Conservation (phyloP, 2,888 invertebrate genomes). For the Pelosia muscerda region DNA sequence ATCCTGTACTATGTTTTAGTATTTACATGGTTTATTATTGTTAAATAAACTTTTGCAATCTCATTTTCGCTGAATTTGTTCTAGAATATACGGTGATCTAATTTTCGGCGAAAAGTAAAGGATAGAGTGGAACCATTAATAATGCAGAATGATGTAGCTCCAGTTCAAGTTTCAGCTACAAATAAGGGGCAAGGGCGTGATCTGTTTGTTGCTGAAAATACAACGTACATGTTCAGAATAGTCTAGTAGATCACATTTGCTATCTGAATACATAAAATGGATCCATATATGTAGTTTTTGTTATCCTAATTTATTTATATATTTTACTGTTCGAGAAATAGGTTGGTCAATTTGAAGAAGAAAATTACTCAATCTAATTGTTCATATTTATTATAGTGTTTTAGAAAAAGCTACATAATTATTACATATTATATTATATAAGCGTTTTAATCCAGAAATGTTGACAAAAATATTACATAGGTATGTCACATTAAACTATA, state of each 20-base stretch:
- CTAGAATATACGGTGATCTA: constrained; percentile 4
- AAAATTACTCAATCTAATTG: too few relatives aligned
- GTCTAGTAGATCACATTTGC: background rate
- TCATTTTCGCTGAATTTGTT: constrained; percentile 16
- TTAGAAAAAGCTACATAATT: too few relatives aligned
- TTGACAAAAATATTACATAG: too few relatives aligned
- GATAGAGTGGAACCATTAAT: constrained; percentile 22
- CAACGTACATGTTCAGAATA: constrained; percentile 5
- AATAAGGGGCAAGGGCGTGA: constrained; percentile 11
- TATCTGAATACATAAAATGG: background rate
- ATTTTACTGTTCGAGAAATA: background rate
- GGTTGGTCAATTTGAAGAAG: background rate
- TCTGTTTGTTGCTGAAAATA: constrained; percentile 12
- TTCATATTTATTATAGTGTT: background rate
- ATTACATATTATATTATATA: too few relatives aligned
- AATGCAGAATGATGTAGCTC: constrained; percentile 22
- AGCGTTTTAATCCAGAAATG: too few relatives aligned
- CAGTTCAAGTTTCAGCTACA: constrained; percentile 13
- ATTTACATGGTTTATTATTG: background rate
- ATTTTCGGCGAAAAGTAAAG: constrained; percentile 22
- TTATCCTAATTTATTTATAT: background rate
- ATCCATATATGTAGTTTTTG: background rate
- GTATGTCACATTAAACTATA: too few relatives aligned
- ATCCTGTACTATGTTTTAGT: background rate
- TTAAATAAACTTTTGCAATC: constrained; percentile 18